Base-by-base conservation (phyloP, 2,888 invertebrate genomes). In the Agrochola lychnidis region DNA sequence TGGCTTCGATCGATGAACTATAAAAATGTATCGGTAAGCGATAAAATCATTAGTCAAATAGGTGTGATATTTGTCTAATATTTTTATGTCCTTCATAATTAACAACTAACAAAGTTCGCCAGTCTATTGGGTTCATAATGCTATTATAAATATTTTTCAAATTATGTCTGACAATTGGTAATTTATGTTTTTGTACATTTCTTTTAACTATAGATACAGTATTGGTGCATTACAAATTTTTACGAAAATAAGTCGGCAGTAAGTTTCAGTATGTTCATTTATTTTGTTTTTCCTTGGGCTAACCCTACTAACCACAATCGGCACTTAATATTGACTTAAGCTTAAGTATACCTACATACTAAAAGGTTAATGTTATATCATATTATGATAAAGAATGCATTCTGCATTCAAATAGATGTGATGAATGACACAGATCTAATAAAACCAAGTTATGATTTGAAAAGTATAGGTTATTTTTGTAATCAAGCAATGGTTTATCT, bases 111-210 rank as follows among this genome's bases (percentile, higher is more conserved):
- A n/a, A 56, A 36, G 42, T 69, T 76, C 12, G 14, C 62, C 57
- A 67, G 73, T 67, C 40, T 16, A 45, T n/a, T 59, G 36, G 62
- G 12, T 78, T n/a, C 9, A 25, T 25, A 53, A 53, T 69, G 12
- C 40, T 68, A 48, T 36, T 59, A 66, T 51, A 25, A 14, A 42
- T 42, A 36, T 57, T 59, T 75, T 59, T 42, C 30, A 61, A 57
- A 57, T 56, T 36, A 36, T n/a, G 14, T 72, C n/a, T 59, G 68
- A 75, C 36, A 69, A 53, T 19, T 71, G 12, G 9, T 51, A 64
- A 73, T 36, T 71, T 36, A n/a, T 64, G 25, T 56, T n/a, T 84
- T 84, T 79, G 82, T 85, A 84, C 70, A 84, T 84, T 59, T 64
- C 16, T 69, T 69, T 48, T 59, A 42, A 71, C 51, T 62, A 36